These are phyloP conservation scores for Exephanes ischioxanthus DNA, from an alignment of 2,888 invertebrate species.

Conservation along the genomic window DNA sequence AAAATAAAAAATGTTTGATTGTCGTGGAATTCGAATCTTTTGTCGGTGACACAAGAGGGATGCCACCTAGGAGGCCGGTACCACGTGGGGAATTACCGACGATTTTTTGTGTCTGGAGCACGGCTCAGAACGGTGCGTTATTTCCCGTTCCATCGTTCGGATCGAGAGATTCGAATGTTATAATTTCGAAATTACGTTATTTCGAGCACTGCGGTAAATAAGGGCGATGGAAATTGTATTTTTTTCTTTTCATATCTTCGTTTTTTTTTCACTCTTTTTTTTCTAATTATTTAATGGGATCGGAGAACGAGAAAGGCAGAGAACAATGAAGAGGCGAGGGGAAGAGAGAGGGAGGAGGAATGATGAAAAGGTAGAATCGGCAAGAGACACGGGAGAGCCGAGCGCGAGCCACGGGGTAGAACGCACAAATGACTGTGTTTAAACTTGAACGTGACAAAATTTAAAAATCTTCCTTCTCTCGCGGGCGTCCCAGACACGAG, in stretches of 20 bases:
- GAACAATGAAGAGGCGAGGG: slow-evolving; percentile 63
- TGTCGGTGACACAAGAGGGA: slow-evolving; percentile 5
- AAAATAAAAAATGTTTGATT: slow-evolving; percentile 31
- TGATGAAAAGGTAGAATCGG: slow-evolving; percentile 77
- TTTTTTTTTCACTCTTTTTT: slow-evolving; percentile 12
- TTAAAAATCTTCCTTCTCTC: slow-evolving; percentile 79
- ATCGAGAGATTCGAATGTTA: slow-evolving; percentile 78
- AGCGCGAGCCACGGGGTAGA: slow-evolving; percentile 68
- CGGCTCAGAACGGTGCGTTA: slow-evolving; percentile 50
- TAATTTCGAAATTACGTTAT: slow-evolving; percentile 82
- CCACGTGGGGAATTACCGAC: background rate
- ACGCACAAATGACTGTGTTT: slow-evolving; percentile 84
- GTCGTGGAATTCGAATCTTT: slow-evolving; percentile 33
- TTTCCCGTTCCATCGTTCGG: slow-evolving; percentile 7
- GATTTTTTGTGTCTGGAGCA: slow-evolving; percentile 41
- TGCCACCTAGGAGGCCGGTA: slow-evolving; percentile 35
- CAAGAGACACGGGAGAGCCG: slow-evolving; percentile 66
- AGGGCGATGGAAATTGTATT: slow-evolving; percentile 69
- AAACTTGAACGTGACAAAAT: slow-evolving; percentile 85
- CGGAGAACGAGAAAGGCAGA: slow-evolving; percentile 63
- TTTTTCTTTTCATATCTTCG: slow-evolving; percentile 34
- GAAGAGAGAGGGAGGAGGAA: slow-evolving; percentile 58
- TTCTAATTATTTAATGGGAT: slow-evolving; percentile 54
- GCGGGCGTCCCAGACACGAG: slow-evolving; percentile 67
- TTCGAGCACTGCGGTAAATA: slow-evolving; percentile 67